A percentile compares a stretch with the other conserved stretches of the same genome.
These are phyloP conservation scores for Psylliodes chrysocephalus DNA, from an alignment of 2,888 invertebrate species.

Conservation along the genomic window DNA sequence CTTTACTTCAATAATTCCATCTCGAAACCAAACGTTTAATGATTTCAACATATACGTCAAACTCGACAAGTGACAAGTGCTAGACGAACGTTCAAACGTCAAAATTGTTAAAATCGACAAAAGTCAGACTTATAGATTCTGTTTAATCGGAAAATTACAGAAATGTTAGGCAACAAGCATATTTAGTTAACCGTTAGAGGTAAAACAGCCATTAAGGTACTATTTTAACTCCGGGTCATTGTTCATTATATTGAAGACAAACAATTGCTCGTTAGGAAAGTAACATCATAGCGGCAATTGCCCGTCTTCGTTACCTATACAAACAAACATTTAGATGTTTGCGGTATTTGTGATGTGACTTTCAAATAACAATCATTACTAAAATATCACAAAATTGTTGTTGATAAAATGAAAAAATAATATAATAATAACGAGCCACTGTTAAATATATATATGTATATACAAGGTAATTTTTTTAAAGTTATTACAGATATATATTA, in stretches of 20 bases:
- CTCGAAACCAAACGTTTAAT: background rate
- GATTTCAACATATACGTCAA: background rate
- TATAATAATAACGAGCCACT: constrained; percentile 66
- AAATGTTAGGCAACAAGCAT: constrained; percentile 25
- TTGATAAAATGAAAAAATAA: constrained; percentile 68
- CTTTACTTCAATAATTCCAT: background rate
- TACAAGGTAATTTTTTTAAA: constrained; percentile 53
- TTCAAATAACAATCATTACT: constrained; percentile 68
- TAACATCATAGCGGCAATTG: constrained; percentile 32
- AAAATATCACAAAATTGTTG: constrained; percentile 70
- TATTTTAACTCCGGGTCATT: constrained; percentile 43
- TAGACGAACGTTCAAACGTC: background rate
- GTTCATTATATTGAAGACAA: constrained; percentile 49
- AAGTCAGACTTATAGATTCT: background rate
- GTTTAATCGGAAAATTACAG: background rate
- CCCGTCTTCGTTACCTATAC: constrained; percentile 54
- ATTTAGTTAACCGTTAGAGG: constrained; percentile 22
- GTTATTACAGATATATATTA: constrained; percentile 32
- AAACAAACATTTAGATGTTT: constrained; percentile 59
- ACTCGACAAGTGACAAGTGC: background rate
- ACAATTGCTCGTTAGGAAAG: constrained; percentile 35
- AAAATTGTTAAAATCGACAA: background rate
- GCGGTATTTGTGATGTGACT: constrained; percentile 65
- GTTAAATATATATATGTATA: constrained; percentile 56
- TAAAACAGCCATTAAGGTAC: constrained; percentile 10